phyloP scores from a whole-genome alignment of 2,888 invertebrate genomes.

The Harpalus rufipes region DNA sequence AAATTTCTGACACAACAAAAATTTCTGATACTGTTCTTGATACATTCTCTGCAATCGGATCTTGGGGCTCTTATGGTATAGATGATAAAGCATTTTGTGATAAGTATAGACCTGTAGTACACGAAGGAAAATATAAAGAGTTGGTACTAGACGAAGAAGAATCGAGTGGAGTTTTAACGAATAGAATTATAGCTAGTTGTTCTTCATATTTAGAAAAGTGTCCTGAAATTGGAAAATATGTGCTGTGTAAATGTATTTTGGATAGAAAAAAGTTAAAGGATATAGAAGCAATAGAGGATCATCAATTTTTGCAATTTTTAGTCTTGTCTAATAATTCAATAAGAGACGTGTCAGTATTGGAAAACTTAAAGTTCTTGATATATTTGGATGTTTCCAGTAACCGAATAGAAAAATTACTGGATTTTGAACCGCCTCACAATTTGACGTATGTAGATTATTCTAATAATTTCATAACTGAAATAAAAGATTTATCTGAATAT shows the following conservation, averaged over 20 bases:
- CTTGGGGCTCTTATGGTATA: slow-evolving; percentile 69
- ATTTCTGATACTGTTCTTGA: not conserved
- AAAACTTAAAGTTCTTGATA: slow-evolving; percentile 80
- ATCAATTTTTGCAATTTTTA: slow-evolving; percentile 81
- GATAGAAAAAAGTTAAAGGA: slow-evolving; percentile 75
- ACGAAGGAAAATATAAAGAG: slow-evolving; percentile 69
- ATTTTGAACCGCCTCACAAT: slow-evolving; percentile 82
- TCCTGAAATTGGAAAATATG: slow-evolving; percentile 79
- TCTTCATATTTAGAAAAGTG: slow-evolving; percentile 79
- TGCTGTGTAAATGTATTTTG: slow-evolving; percentile 80
- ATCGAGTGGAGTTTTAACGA: slow-evolving; percentile 78
- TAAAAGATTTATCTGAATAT: slow-evolving; percentile 79
- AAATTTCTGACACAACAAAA: not conserved
- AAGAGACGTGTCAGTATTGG: slow-evolving; percentile 78
- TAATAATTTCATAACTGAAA: slow-evolving; percentile 79
- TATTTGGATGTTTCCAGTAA: slow-evolving; percentile 81
- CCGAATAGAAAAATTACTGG: slow-evolving; percentile 78
- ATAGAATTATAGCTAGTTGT: slow-evolving; percentile 79
- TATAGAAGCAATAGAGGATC: slow-evolving; percentile 79
- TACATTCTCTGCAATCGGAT: slow-evolving; percentile 30
- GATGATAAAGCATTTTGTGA: slow-evolving; percentile 71
- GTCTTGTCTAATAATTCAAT: slow-evolving; percentile 81
- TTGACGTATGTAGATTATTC: slow-evolving; percentile 82
- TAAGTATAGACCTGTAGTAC: slow-evolving; percentile 68
- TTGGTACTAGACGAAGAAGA: slow-evolving; percentile 71